Evolutionary conservation across 2,888 invertebrate species (phyloP), one percentile per base, ranked within the genome.

Genomic region (Pachycephus smyrnensis): DNA sequence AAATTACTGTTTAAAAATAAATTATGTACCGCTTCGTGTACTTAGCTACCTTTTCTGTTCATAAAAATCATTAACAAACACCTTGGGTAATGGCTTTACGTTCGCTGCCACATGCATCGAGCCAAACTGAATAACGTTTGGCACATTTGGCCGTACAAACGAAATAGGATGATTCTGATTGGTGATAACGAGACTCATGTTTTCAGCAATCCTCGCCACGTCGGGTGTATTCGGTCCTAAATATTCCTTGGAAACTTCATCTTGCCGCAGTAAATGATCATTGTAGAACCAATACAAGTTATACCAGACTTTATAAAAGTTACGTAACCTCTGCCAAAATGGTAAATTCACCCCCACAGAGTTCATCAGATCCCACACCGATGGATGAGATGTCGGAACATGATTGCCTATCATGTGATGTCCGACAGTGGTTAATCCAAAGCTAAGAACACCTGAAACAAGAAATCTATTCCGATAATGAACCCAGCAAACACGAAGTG

Each of bases 401-500:
- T 94, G 93, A 84, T 92, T 93, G 11, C 94, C 94, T 80, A 94
- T 92, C 0, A 92, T 90, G 87, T 93, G 93, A 79, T 93, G 92
- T 73, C 93, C 92, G 68, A 92, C 92, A 76, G 93, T 88, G 81
- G 91, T 92, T 0, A 93, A 93, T 80, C 92, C 93, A 11, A 93
- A 89, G 0, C 93, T 91, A 11, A 93, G 92, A 9, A 94, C 92
- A 6, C 93, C 78, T 78, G 33, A 15, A 36, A 35, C n/a, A 73
- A 40, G 23, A 40, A 40, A 40, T 40, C 23, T 15, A 40, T 40
- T 15, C 4, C 1, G 4, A 4, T 12, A 40, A 37, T 15, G 4
- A 40, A 40, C 15, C 40, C 40, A 40, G 40, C 15, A 15, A 15
- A 40, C 12, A 15, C 15, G 15, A 40, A 40, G 40, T 15, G 40